Base-by-base conservation (phyloP, 2,888 invertebrate genomes). In the Rotaria sp. region DNA sequence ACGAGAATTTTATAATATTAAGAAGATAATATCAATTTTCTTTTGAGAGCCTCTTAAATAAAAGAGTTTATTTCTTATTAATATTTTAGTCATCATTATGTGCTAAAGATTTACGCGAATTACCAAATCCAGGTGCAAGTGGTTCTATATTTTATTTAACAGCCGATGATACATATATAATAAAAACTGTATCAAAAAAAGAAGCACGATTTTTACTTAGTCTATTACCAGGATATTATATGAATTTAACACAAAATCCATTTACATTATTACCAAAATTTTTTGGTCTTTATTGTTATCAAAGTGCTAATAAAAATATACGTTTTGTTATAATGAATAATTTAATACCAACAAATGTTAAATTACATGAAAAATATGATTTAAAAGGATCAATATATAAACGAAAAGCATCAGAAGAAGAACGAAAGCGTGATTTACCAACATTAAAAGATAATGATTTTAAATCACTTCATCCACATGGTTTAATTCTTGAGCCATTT, bases 161-260 rank as follows among this genome's bases (percentile, higher is more conserved):
- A 48, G 94, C 94, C 90, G 99, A 99, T 92, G 99, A 99, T 92
- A 97, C 99, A 92, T 99, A 99, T 92, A 99, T 99, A 90, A 96
- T 99, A 90, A 99, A 99, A 93, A 99, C 99, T 88, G 97, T 99
- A 88, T 96, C 96, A 92, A 97, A 98, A 92, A 99, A 99, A 92
- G 99, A 99, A 92, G 98, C 98, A 48, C 97, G 98, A 92, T 99
- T 99, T 92, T 93, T 99, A 90, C 97, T 97, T 92, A 98, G 97
- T 92, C 93, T 99, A 89, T 93, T 99, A 90, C 97, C 98, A 88
- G 98, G 98, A 89, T 96, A 96, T 93, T 96, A 95, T 92, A 94
- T 96, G 94, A 94, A 59, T 85, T 59, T 96, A 89, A 95, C 95
- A 92, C 97, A 99, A 94, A 99, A 99, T 93, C 98, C 98, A 88